Evolutionary conservation across 2,113 vertebrate genomes (phyloP).

Genomic region (Chunga burmeisteri): DNA sequence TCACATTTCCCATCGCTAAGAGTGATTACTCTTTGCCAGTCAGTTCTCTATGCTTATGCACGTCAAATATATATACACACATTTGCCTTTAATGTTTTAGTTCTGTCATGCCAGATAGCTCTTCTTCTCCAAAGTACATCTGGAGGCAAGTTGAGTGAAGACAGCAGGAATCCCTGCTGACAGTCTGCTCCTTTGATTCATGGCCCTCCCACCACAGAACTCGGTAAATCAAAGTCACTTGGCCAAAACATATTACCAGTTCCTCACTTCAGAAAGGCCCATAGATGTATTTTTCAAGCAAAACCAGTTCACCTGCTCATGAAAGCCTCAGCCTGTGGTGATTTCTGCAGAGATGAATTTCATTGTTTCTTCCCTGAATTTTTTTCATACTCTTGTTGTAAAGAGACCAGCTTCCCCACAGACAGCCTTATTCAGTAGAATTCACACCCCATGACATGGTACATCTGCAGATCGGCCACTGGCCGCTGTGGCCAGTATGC

Average conservation of each 20-base stretch:
- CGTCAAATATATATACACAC: not conserved
- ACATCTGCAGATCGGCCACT: not conserved
- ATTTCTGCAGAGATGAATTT: not conserved
- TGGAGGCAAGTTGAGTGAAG: not conserved
- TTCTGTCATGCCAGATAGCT: not conserved
- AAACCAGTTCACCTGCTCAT: not conserved
- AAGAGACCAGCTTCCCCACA: not conserved
- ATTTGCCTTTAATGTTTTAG: not conserved
- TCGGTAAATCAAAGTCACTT: not conserved
- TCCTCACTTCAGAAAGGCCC: not conserved
- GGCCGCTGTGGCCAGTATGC: rapidly evolving
- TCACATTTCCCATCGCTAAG: not conserved
- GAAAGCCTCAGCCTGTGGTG: not conserved
- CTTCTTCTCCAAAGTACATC: not conserved
- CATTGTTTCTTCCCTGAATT: not conserved
- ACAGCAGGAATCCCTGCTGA: not conserved
- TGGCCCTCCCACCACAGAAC: not conserved
- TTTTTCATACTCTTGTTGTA: not conserved
- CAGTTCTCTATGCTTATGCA: not conserved
- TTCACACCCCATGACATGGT: not conserved
- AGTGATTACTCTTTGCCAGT: not conserved
- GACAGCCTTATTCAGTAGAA: not conserved
- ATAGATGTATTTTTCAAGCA: not conserved
- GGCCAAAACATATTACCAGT: not conserved
- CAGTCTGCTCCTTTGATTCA: not conserved